Conservation (phyloP, 2,888 invertebrate species). For the Athrips mouffetella region DNA sequence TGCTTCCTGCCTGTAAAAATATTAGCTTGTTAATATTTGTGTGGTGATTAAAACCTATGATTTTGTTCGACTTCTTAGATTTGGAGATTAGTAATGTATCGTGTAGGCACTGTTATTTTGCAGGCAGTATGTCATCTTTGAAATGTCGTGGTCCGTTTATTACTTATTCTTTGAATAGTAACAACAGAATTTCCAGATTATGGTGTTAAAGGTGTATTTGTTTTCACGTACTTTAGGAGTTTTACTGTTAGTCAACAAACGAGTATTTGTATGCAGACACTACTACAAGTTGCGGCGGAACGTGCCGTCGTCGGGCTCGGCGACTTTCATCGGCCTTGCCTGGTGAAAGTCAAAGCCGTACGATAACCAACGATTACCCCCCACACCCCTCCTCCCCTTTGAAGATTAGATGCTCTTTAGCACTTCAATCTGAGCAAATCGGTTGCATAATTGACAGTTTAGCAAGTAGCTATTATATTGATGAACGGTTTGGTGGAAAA, state of each 20-base stretch:
- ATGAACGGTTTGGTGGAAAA: background rate
- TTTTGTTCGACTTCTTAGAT: too few species aligned
- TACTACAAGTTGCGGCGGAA: slow-evolving; percentile 34
- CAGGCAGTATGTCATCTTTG: too few species aligned
- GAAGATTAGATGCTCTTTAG: slow-evolving; percentile 29
- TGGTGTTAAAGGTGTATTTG: background rate
- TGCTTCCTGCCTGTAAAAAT: slow-evolving; percentile 85
- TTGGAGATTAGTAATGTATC: too few species aligned
- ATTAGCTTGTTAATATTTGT: background rate
- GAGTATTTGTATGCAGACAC: slow-evolving; percentile 55
- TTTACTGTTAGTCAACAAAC: slow-evolving; percentile 21
- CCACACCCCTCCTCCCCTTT: slow-evolving; percentile 13
- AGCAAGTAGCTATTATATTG: slow-evolving; percentile 5
- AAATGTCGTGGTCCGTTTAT: too few species aligned
- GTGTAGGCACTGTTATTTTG: too few species aligned
- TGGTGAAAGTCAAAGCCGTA: slow-evolving; percentile 67
- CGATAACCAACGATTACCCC: slow-evolving; percentile 41
- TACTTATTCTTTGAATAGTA: too few species aligned
- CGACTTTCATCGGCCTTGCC: slow-evolving; percentile 66
- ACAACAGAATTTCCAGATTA: too few species aligned
- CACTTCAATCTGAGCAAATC: slow-evolving; percentile 27
- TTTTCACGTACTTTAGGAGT: slow-evolving; percentile 3
- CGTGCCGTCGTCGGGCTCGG: slow-evolving; percentile 33
- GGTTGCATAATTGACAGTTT: slow-evolving; percentile 31
- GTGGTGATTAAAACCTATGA: background rate